Base-by-base conservation (phyloP, 1,140 invertebrate genomes). In the Calliphora vicina region DNA sequence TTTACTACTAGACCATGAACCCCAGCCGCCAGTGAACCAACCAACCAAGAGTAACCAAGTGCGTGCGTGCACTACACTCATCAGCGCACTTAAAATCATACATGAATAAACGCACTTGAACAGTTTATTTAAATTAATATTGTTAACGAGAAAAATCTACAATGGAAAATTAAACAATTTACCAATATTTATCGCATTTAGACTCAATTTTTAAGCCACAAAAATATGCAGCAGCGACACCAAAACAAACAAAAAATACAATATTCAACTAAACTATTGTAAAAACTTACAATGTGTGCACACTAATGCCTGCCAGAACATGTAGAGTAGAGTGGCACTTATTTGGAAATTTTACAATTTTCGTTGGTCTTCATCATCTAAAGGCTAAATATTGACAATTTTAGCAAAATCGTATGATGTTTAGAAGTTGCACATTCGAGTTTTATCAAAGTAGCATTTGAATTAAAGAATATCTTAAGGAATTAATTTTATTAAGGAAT, bases 41-140 rank as follows among this genome's bases (percentile, higher is more conserved):
- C 50, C 50, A 57, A 57, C 15, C 50, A n/a, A n/a, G n/a, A 57
- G 10, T 57, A 57, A 57, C 50, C 50, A 57, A 57, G 35, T 57
- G 50, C 50, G 15, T 57, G 50, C 50, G n/a, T 57, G 50, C 50
- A 17, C 15, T n/a, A 6, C 17, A n/a, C 15, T n/a, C 50, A 17
- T n/a, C 15, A 17, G 6, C 20, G 1, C 61, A 20, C 8, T 67
- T 20, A 6, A n/a, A n/a, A n/a, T n/a, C n/a, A n/a, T n/a, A n/a
- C n/a, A n/a, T n/a, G n/a, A n/a, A n/a, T n/a, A n/a, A 6, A 17
- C 50, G 50, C 50, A n/a, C 50, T 67, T 67, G 61, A 67, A n/a
- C 50, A 67, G 45, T 50, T 50, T 50, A 50, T 67, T 67, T 67
- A 67, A 67, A 67, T 67, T 67, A 67, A 67, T 67, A 25, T 67